phyloP scores from a whole-genome alignment of 1,140 invertebrate genomes.

The Lepidurus arcticus region DNA sequence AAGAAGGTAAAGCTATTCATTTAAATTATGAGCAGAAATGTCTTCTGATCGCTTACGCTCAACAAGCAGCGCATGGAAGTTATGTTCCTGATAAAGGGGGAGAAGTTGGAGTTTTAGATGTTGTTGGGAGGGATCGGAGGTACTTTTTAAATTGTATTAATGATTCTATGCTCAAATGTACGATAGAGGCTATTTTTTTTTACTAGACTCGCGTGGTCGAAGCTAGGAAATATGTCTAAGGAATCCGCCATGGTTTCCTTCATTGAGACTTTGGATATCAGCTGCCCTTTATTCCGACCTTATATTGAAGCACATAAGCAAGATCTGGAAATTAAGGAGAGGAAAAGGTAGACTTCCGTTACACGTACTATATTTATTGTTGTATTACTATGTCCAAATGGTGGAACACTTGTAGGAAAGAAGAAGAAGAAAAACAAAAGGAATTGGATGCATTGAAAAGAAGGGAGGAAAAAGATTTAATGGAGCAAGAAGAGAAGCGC shows the following conservation, averaged over 20 bases:
- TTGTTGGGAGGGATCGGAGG: conserved; percentile 82
- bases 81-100: conserved; percentile 67
- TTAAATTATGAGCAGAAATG: conserved; percentile 90
- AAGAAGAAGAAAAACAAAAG: conserved; percentile 45
- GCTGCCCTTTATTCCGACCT: conserved; percentile 82
- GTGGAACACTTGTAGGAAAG: conserved; percentile 44
- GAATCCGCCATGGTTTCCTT: conserved; percentile 87
- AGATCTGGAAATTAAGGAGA: conserved; percentile 69
- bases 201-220: conserved; percentile 78
- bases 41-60: conserved; percentile 81
- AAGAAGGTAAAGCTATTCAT: conserved; percentile 91
- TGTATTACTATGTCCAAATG: conserved; percentile 28
- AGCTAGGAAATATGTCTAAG: conserved; percentile 74
- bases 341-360: conserved; percentile 37
- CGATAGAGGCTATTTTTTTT: conserved; percentile 37
- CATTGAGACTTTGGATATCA: conserved; percentile 74
- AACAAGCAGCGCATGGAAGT: conserved; percentile 83
- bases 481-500: conserved; percentile 37
- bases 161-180: conserved; percentile 39
- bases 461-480: conserved; percentile 47
- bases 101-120: conserved; percentile 86
- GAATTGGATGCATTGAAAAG: conserved; percentile 57
- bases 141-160: conserved; percentile 43
- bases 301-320: conserved; percentile 85
- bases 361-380: conserved; percentile 31